Evolutionary conservation across 2,113 vertebrate species (phyloP), one percentile per base, ranked within the genome.

Genomic region (Labeo catla): DNA sequence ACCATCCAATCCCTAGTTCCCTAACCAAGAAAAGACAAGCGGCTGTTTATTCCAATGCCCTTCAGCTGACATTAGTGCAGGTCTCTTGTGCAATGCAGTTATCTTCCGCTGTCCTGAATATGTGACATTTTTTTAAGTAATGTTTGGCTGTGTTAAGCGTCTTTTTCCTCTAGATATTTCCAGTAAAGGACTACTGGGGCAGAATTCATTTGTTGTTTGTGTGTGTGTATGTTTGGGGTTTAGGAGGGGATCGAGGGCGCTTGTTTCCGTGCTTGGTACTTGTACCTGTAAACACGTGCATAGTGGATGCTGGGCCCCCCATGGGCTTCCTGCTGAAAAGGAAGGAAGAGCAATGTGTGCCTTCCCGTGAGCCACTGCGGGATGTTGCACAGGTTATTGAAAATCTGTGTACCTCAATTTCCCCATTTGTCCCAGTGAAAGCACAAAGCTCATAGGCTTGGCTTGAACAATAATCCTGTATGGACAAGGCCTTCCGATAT

Each of bases 361-460:
- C 47, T 86, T 81, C 92, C 90, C 89, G 90, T 91, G 91, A 91
- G 91, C 91, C 89, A 90, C 88, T 87, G 89, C 83, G 92, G 93
- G 92, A 90, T 91, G 86, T 88, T 91, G 90, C 91, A 93, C 88
- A 90, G 91, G 89, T 94, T 94, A 95, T 94, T 94, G 93, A 94
- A 96, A 95, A 93, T 93, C 91, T 92, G 91, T 95, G 92, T 94
- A 93, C 92, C 92, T 92, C 89, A 92, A 94, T 93, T 93, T 93
- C 92, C 91, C 92, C 92, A 93, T 95, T 95, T 95, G 95, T 96
- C 93, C 95, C 95, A 95, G 94, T 95, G 96, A 95, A 95, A 94
- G 95, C 93, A 94, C 87, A 86, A 91, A 88, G 86, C 94, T 94
- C 90, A 94, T 92, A 92, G 90, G 91, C 90, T 92, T 90, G 94